phyloP scores from a whole-genome alignment of 2,113 vertebrate species.

The Proteles cristata region DNA sequence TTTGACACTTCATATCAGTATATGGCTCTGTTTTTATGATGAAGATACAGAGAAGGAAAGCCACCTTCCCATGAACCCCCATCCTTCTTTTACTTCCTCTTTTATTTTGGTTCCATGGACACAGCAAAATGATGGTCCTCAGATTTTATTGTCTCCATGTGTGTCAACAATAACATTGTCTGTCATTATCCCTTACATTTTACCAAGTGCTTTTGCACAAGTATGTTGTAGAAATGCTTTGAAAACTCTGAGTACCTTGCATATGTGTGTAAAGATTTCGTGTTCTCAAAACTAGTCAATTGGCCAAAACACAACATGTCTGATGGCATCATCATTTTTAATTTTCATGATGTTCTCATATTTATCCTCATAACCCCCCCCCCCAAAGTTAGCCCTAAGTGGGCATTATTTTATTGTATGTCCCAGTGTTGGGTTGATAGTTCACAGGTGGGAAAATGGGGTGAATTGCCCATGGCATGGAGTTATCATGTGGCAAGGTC shows the following conservation, averaged over 20 bases:
- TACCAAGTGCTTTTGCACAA: background rate
- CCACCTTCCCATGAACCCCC: rapidly evolving
- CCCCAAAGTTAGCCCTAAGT: background rate
- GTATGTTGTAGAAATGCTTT: background rate
- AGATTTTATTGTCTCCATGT: background rate
- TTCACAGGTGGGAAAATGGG: background rate
- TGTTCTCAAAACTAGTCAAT: background rate
- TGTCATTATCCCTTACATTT: background rate
- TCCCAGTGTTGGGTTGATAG: background rate
- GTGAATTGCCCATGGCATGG: background rate
- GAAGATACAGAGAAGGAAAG: background rate
- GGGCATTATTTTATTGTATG: background rate
- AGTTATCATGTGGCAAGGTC: no score
- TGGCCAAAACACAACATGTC: background rate
- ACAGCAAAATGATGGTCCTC: background rate
- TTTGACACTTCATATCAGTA: background rate
- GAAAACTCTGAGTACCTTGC: background rate
- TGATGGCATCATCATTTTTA: background rate
- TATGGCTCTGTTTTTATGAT: background rate
- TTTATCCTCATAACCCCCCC: background rate
- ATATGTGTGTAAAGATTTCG: background rate
- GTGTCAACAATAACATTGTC: background rate
- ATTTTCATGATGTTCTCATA: background rate
- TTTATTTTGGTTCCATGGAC: background rate
- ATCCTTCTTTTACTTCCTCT: background rate